These are phyloP conservation scores for Rachycentron canadum DNA, from an alignment of 2,797 vertebrate species.

Conservation along the genomic window DNA sequence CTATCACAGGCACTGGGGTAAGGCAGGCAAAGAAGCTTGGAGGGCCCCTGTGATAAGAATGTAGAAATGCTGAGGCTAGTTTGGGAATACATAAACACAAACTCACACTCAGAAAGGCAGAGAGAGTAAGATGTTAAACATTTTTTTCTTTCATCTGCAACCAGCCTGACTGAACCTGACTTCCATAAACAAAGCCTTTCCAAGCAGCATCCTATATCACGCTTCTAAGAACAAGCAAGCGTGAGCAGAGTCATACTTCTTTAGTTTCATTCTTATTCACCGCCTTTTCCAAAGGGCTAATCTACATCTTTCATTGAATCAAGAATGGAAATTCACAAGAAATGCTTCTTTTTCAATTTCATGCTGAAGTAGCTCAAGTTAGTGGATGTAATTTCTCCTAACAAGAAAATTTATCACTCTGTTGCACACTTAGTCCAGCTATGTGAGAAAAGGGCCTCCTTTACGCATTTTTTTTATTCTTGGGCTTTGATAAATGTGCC, in stretches of 20 bases:
- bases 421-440: slow-evolving; percentile 93
- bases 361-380: slow-evolving; percentile 99
- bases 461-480: slow-evolving; percentile 79
- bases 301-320: slow-evolving; percentile 98
- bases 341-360: slow-evolving; percentile 99
- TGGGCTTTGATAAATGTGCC: slow-evolving; percentile 92
- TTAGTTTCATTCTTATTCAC: slow-evolving; percentile 68
- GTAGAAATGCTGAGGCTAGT: slow-evolving; percentile 67
- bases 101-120: slow-evolving; percentile 26
- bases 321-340: slow-evolving; percentile 99
- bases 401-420: slow-evolving; percentile 99
- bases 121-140: slow-evolving; percentile 55
- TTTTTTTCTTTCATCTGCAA: slow-evolving; percentile 66
- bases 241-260: slow-evolving; percentile 84
- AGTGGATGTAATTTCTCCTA: slow-evolving; percentile 98
- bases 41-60: slow-evolving; percentile 86
- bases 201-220: slow-evolving; percentile 81
- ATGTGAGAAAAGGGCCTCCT: slow-evolving; percentile 83
- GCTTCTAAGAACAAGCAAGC: slow-evolving; percentile 84
- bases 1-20: slow-evolving; percentile 76
- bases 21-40: slow-evolving; percentile 84
- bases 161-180: slow-evolving; percentile 79
- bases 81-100: slow-evolving; percentile 58
- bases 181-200: slow-evolving; percentile 83
- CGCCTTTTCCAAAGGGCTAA: slow-evolving; percentile 85